Conservation (phyloP, 2,888 invertebrate species). For the Polymixis lichenea region DNA sequence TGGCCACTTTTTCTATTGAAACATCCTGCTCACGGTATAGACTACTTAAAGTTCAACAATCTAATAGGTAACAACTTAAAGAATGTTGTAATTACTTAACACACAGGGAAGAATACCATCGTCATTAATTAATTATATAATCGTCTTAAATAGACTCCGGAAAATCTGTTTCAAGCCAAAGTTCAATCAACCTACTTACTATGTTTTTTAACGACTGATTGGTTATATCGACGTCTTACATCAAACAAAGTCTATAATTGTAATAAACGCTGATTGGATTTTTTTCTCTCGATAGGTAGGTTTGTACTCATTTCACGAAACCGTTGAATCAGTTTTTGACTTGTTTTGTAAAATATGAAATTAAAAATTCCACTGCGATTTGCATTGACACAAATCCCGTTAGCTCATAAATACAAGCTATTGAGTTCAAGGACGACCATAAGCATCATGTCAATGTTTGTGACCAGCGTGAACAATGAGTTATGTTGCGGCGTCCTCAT, state of each 20-base stretch:
- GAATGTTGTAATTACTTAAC: constrained; percentile 74
- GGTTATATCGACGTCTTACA: constrained; percentile 16
- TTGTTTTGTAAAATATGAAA: constrained; percentile 23
- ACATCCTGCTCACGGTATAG: constrained; percentile 74
- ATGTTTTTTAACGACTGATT: constrained; percentile 13
- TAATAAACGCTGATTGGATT: constrained; percentile 25
- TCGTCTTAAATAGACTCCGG: constrained; percentile 73
- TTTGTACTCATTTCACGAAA: constrained; percentile 6
- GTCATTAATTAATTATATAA: constrained; percentile 73
- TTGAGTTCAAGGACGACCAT: constrained; percentile 89
- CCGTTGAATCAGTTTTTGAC: neutral
- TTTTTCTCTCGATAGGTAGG: constrained; percentile 17
- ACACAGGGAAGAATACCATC: constrained; percentile 73
- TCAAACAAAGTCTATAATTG: constrained; percentile 36
- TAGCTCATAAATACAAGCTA: constrained; percentile 87
- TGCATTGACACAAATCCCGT: constrained; percentile 89
- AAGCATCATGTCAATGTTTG: constrained; percentile 85
- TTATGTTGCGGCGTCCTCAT: constrained; percentile 86
- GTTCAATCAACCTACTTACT: constrained; percentile 65
- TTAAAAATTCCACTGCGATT: constrained; percentile 70
- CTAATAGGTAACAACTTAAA: constrained; percentile 55
- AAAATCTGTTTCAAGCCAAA: constrained; percentile 68
- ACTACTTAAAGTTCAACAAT: constrained; percentile 25
- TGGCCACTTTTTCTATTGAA: constrained; percentile 85
- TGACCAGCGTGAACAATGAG: constrained; percentile 90